Evolutionary conservation across 2,797 vertebrate genomes (phyloP).

Genomic region (Periophthalmus magnuspinnatus): DNA sequence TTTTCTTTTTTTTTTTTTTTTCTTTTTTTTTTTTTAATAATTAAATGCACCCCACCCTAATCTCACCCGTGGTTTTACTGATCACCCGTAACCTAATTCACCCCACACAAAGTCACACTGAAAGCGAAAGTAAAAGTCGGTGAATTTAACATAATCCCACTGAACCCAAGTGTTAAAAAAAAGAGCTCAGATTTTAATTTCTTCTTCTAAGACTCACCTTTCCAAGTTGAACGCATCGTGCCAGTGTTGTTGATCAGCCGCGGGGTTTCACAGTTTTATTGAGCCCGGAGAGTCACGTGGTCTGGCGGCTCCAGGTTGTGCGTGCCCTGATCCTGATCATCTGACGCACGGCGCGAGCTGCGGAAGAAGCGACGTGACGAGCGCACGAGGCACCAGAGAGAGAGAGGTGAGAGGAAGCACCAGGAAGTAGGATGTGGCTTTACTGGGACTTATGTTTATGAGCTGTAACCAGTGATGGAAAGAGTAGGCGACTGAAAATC

Average conservation of each 20-base stretch:
- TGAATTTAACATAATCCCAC: neutral
- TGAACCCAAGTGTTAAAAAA: neutral
- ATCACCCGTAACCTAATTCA: too few species aligned
- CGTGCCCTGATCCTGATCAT: neutral
- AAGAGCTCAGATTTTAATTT: neutral
- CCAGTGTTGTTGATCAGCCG: neutral
- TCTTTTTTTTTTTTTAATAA: too few species aligned
- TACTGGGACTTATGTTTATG: too few species aligned
- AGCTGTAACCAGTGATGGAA: too few species aligned
- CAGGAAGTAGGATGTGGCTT: too few species aligned
- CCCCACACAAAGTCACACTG: neutral
- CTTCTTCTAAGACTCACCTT: neutral
- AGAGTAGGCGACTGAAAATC: too few species aligned
- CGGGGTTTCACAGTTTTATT: neutral
- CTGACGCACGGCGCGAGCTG: neutral
- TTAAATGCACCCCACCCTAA: too few species aligned
- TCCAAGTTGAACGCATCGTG: neutral
- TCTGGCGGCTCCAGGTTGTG: neutral
- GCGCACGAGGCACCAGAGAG: too few species aligned
- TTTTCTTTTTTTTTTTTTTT: too few species aligned
- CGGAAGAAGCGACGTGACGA: too few species aligned
- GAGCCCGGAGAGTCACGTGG: neutral
- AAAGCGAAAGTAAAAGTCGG: neutral
- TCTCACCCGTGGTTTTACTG: too few species aligned
- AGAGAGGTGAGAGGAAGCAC: neutral